Evolutionary conservation across 2,113 vertebrate species (phyloP).

Genomic region (Paratilapia polleni): DNA sequence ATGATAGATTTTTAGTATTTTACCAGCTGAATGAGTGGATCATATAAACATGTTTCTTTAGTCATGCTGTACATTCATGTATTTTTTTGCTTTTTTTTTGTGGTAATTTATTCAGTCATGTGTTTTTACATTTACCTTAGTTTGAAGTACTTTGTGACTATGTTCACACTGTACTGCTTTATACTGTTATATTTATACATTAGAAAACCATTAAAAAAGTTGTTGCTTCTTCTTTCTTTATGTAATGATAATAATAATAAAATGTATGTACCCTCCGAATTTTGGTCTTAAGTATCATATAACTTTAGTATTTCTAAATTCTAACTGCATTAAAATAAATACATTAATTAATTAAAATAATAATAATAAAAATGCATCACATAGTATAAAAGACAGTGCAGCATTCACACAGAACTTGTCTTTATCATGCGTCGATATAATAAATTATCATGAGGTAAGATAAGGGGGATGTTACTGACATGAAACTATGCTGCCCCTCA

Average conservation of each 20-base stretch:
- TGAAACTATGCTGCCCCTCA: constrained; percentile 29
- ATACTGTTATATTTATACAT: not conserved
- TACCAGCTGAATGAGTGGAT: constrained; percentile 24
- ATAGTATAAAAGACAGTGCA: not conserved
- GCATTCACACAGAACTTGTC: not conserved
- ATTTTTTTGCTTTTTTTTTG: not conserved
- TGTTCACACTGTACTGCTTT: not conserved
- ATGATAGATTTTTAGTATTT: constrained; percentile 52
- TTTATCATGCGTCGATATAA: not conserved
- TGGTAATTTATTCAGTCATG: not conserved
- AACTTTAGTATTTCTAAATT: not conserved
- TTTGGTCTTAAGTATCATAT: not conserved
- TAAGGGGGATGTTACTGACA: not conserved
- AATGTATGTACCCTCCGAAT: not conserved
- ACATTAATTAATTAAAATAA: too few relatives aligned
- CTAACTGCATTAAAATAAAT: too few relatives aligned
- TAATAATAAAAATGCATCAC: not conserved
- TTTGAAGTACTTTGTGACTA: not conserved
- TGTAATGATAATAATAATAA: not conserved
- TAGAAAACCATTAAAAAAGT: not conserved
- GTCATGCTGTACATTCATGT: not conserved
- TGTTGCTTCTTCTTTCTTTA: not conserved
- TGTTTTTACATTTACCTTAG: not conserved
- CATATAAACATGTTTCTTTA: constrained; percentile 1
- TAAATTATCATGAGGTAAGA: not conserved